A percentile compares a stretch with the other conserved stretches of the same genome.
Evolutionary conservation across 2,113 vertebrate genomes (phyloP).

Genomic region (Nymphicus hollandicus): DNA sequence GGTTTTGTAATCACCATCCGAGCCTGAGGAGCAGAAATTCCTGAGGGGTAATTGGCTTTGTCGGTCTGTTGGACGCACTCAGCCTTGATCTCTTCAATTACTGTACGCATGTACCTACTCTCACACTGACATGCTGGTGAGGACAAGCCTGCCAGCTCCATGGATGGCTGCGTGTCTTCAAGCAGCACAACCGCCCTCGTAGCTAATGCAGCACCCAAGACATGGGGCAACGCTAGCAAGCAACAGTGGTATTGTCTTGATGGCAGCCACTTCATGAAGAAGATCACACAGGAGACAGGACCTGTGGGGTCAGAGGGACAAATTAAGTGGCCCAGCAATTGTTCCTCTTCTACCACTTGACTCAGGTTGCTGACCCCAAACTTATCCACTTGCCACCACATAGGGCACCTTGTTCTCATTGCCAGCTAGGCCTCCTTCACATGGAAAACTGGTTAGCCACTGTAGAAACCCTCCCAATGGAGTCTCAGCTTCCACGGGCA

Average conservation of each 20-base stretch:
- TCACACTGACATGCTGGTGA: not conserved
- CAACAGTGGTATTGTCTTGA: not conserved
- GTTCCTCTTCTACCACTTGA: not conserved
- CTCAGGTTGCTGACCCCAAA: not conserved
- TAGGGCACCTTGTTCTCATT: not conserved
- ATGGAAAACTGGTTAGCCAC: not conserved
- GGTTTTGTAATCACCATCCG: conserved; percentile 66
- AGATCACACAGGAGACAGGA: not conserved
- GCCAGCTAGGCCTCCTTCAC: not conserved
- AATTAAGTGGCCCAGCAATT: not conserved
- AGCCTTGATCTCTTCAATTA: conserved; percentile 74
- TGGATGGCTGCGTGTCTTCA: conserved; percentile 25
- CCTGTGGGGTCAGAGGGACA: not conserved
- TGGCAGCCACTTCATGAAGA: not conserved
- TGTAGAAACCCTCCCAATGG: not conserved
- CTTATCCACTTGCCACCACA: not conserved
- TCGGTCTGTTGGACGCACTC: conserved; percentile 60
- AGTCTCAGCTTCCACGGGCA: not conserved
- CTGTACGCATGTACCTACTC: conserved; percentile 30
- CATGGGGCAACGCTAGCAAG: not conserved
- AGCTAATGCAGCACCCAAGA: not conserved
- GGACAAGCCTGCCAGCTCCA: not conserved
- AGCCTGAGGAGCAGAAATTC: conserved; percentile 71
- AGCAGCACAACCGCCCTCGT: not conserved
- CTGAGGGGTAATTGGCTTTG: conserved; percentile 72